Percentiles rank a stretch among this genome's conserved stretches.
These are phyloP conservation scores for Andrena chrysosceles DNA, from an alignment of 2,888 invertebrate species.

Conservation along the genomic window DNA sequence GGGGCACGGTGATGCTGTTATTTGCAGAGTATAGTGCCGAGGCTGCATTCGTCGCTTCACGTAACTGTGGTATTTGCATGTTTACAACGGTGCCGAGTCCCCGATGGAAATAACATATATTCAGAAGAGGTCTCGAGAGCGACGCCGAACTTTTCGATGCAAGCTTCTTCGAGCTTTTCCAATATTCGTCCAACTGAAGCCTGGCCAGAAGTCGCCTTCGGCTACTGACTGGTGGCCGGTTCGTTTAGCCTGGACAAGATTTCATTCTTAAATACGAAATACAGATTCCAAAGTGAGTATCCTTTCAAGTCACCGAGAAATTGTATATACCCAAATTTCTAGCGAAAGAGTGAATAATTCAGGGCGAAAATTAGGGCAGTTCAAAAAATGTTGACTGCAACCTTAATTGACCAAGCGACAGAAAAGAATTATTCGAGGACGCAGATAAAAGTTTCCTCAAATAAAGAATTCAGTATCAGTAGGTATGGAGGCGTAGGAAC, in stretches of 20 bases:
- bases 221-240: not conserved
- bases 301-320: too few relatives aligned
- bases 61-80: conserved; percentile 46
- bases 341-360: not conserved
- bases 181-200: conserved; percentile 26
- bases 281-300: too few relatives aligned
- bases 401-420: too few relatives aligned
- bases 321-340: not conserved
- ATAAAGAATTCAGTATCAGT: too few relatives aligned
- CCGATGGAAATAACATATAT: conserved; percentile 46
- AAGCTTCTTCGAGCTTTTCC: conserved; percentile 27
- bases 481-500: too few relatives aligned
- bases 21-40: conserved; percentile 13
- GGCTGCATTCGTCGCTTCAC: conserved; percentile 16
- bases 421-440: too few relatives aligned
- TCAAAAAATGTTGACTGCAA: too few relatives aligned
- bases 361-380: not conserved
- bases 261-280: not conserved
- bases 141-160: conserved; percentile 27
- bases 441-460: too few relatives aligned
- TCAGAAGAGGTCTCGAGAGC: not conserved
- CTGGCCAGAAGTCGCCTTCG: not conserved
- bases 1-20: conserved; percentile 15
- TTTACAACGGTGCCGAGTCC: conserved; percentile 41
- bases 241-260: not conserved